Evolutionary conservation across 2,797 vertebrate genomes (phyloP).

Genomic region (Gymnoscopelus braueri): DNA sequence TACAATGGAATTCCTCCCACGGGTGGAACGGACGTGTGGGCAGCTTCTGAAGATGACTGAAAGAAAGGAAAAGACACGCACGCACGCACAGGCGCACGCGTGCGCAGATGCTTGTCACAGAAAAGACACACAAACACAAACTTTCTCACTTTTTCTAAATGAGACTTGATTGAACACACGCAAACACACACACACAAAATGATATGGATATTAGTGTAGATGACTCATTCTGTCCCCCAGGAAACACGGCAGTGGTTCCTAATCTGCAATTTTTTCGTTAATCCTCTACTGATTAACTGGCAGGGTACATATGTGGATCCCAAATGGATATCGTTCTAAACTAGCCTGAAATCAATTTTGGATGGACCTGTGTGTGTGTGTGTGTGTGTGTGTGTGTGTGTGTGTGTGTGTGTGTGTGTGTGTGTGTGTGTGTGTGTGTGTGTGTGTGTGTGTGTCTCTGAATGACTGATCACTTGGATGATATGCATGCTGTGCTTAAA

Average conservation of each 20-base stretch:
- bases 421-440: too few species aligned
- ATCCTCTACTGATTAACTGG: too few species aligned
- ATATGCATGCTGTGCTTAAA: too few species aligned
- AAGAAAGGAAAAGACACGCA: slow-evolving; percentile 32
- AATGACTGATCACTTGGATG: too few species aligned
- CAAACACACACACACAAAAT: background rate
- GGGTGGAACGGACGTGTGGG: slow-evolving; percentile 67
- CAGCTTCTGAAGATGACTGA: slow-evolving; percentile 65
- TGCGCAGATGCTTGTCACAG: background rate
- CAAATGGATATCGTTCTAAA: background rate
- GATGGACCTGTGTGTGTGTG: background rate
- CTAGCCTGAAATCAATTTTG: background rate
- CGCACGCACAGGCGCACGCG: background rate
- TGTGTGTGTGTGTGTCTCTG: too few species aligned
- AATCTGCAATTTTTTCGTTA: too few species aligned
- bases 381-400: background rate
- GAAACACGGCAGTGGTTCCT: too few species aligned
- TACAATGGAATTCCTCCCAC: slow-evolving; percentile 75
- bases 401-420: too few species aligned
- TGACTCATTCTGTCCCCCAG: too few species aligned
- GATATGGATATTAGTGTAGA: background rate
- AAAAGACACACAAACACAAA: background rate
- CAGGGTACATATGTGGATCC: too few species aligned
- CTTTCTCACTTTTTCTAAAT: too few species aligned
- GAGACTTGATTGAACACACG: background rate